Evolutionary conservation across 2,797 vertebrate genomes (phyloP).

Genomic region (Hypotaenidia philippensis): DNA sequence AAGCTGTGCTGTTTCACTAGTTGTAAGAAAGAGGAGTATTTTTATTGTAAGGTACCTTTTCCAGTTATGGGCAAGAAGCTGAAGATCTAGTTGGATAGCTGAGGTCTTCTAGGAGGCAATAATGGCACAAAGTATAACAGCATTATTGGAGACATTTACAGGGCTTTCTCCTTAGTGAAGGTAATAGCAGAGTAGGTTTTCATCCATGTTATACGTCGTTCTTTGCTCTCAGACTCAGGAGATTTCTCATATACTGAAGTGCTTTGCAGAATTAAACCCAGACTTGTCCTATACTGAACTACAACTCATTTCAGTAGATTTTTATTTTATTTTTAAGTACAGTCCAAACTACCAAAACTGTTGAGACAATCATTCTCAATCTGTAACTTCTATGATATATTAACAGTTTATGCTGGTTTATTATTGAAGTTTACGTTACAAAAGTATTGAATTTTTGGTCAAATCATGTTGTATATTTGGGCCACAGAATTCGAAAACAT

Average conservation of each 20-base stretch:
- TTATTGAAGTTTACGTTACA: constrained; percentile 27
- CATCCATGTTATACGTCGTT: not conserved
- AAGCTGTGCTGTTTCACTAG: not conserved
- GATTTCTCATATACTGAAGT: not conserved
- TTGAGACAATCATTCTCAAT: constrained; percentile 29
- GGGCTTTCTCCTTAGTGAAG: not conserved
- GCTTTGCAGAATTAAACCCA: not conserved
- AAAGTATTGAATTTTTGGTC: constrained; percentile 66
- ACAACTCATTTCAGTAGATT: not conserved
- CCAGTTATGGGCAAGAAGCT: not conserved
- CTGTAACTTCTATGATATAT: not conserved
- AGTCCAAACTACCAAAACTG: not conserved
- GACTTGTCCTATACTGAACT: not conserved
- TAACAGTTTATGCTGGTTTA: constrained; percentile 45
- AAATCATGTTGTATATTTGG: constrained; percentile 70
- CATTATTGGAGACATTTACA: not conserved
- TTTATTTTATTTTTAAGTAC: not conserved
- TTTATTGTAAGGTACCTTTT: not conserved
- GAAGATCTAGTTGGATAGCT: not conserved
- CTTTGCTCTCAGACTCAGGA: not conserved
- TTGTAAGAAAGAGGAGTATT: not conserved
- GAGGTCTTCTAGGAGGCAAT: not conserved
- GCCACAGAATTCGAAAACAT: constrained; percentile 69
- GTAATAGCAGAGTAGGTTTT: not conserved
- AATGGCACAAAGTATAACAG: not conserved